These are phyloP conservation scores for Brienomyrus brachyistius DNA, from an alignment of 2,113 vertebrate species.

Conservation along the genomic window DNA sequence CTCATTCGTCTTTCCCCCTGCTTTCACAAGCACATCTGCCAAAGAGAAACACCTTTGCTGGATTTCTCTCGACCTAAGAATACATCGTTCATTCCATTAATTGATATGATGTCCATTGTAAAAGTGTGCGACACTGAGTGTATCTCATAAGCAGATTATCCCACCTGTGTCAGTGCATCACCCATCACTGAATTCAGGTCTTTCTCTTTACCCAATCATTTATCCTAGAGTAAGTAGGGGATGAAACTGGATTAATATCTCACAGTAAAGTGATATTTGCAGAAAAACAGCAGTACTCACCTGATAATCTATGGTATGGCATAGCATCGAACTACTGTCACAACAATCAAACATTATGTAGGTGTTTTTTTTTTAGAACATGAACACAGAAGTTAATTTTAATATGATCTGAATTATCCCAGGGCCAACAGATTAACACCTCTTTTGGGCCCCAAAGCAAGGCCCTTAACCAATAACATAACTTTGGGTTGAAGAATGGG, in stretches of 20 bases:
- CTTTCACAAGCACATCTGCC: neutral
- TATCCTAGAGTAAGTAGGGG: neutral
- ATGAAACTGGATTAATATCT: neutral
- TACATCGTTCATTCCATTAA: too few relatives aligned
- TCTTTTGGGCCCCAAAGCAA: neutral
- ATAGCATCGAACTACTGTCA: neutral
- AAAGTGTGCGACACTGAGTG: neutral
- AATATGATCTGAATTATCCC: neutral
- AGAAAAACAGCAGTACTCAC: neutral
- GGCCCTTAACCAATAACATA: neutral
- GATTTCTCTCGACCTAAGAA: neutral
- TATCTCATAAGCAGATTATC: neutral
- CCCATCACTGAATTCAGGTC: neutral
- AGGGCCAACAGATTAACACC: neutral
- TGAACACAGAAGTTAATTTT: neutral
- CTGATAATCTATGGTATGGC: neutral
- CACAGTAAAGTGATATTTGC: neutral
- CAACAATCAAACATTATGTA: neutral
- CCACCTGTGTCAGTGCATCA: neutral
- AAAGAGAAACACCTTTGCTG: neutral
- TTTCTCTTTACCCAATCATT: neutral
- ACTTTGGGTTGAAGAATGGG: too few relatives aligned
- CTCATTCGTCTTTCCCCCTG: neutral
- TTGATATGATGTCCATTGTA: neutral
- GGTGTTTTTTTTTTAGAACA: neutral